Evolutionary conservation across 2,888 invertebrate genomes (phyloP), one percentile per base, ranked within the genome.

Genomic region (Elmis aenea): DNA sequence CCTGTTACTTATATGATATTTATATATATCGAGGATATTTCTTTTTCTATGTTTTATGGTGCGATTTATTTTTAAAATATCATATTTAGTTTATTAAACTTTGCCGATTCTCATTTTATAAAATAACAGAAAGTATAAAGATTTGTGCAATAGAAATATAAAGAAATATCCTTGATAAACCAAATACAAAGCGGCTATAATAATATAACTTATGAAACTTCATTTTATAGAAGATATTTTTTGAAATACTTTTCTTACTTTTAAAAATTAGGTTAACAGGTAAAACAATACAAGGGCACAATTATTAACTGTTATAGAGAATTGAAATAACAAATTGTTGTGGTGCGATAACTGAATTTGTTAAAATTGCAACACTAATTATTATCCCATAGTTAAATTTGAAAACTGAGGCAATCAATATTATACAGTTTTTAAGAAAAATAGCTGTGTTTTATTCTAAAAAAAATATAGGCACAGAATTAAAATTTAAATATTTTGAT

Each of bases 381-480:
- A 18, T 18, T 18, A 18, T 18, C 8, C 32, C 54, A 55, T 55
- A 56, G 54, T 51, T 52, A 51, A 52, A 37, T 45, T 29, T 47
- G 50, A 48, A 48, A 56, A 54, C 55, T 52, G 57, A 63, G 63
- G 63, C 63, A 66, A 64, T 64, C 63, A 64, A 57, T 61, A 62
- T 55, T 61, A 62, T 61, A 64, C 61, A 59, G 59, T 64, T 62
- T 58, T 61, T 59, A 38, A 36, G 50, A 47, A 52, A 59, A 59
- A 61, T 62, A 59, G 63, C 64, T 66, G 66, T 67, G 66, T 66
- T 62, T 58, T 61, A 63, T 66, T 64, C 64, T 64, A 62, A 65
- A 64, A 57, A 45, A 53, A 51, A 41, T 40, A 48, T 48, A 46
- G 58, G 60, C 59, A 61, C 61, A 61, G 58, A 65, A 60, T 56